A percentile compares a stretch with the other conserved stretches of the same genome.
These are phyloP conservation scores for Agonopterix arenella DNA, from an alignment of 2,888 invertebrate genomes.

Conservation along the genomic window DNA sequence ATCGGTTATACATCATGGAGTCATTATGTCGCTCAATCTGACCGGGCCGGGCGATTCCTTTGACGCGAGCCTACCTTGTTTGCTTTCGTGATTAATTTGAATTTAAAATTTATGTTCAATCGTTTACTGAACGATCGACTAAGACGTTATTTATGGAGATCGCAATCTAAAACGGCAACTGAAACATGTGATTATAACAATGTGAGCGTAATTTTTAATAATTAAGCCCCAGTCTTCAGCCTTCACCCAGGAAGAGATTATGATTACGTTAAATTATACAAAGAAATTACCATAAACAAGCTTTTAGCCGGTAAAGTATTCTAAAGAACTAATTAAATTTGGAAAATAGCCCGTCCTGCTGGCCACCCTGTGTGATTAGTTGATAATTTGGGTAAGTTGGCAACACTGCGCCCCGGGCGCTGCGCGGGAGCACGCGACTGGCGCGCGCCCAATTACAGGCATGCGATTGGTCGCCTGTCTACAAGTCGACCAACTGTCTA, in stretches of 20 bases:
- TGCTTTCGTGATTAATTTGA: constrained; percentile 41
- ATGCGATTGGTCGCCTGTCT: constrained; percentile 36
- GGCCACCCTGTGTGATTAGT: constrained; percentile 60
- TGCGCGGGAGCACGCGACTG: constrained; percentile 50
- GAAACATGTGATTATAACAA: background rate
- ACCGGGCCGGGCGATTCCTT: constrained; percentile 33
- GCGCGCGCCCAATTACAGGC: constrained; percentile 44
- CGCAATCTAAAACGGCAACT: constrained; percentile 1
- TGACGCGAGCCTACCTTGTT: constrained; percentile 36
- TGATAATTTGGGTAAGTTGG: constrained; percentile 48
- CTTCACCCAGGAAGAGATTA: constrained; percentile 3
- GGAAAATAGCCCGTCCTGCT: constrained; percentile 32
- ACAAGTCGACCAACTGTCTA: constrained; percentile 1
- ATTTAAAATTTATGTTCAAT: constrained; percentile 33
- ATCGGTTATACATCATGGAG: constrained; percentile 31
- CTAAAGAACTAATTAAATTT: constrained; percentile 55
- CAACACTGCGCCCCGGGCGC: constrained; percentile 29
- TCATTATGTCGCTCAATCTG: constrained; percentile 22
- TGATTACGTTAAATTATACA: too few relatives aligned
- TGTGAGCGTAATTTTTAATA: background rate
- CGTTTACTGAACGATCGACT: constrained; percentile 13
- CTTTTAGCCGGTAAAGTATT: constrained; percentile 49
- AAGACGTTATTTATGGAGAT: constrained; percentile 5
- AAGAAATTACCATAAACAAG: constrained; percentile 22
- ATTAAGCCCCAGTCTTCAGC: background rate